Evolutionary conservation across 2,888 invertebrate genomes (phyloP), one percentile per base, ranked within the genome.

Genomic region (Caenorhabditis becei): DNA sequence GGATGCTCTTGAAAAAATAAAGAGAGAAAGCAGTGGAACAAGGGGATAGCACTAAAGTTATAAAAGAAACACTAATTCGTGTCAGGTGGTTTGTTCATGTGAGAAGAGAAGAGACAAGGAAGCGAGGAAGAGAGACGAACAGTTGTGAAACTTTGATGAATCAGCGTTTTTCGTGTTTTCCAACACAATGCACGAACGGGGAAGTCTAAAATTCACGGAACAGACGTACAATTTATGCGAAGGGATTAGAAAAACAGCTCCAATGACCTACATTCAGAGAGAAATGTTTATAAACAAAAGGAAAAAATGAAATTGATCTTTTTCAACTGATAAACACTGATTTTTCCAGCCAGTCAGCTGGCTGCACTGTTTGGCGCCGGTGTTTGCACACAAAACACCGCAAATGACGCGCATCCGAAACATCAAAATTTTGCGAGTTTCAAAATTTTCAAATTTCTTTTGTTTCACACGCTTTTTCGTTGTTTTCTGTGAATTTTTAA

Each of bases 341-440:
- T 49, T 49, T 49, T 49, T 41, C 16, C 11, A 16, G 47, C 18
- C 59, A 24, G 24, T 61, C 58, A 59, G 70, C 62, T 61, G 71
- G 53, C 63, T 65, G 47, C 35, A 63, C 14, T 10, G 49, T 66
- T 74, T 26, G 11, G 54, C 41, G 28, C 53, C 7, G 41, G 69
- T 56, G 62, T 37, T n/a, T 37, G 32, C 67, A 54, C 20, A 54
- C 35, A 14, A 63, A 49, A 49, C n/a, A 26, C 28, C 0, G 8
- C 3, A 72, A 5, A n/a, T 24, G 1, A 28, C 74, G 74, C 63
- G 51, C 74, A 44, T 16, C 26, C 28, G 58, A 56, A 56, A 37
- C 56, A 47, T 53, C 47, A 24, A 72, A 72, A 65, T 58, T 65
- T 35, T 58, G 54, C 26, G 47, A 63, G 35, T 56, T 72, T 47